A percentile compares a stretch with the other conserved stretches of the same genome.
Evolutionary conservation across 2,113 vertebrate species (phyloP).

Genomic region (Myiozetetes cayanensis): DNA sequence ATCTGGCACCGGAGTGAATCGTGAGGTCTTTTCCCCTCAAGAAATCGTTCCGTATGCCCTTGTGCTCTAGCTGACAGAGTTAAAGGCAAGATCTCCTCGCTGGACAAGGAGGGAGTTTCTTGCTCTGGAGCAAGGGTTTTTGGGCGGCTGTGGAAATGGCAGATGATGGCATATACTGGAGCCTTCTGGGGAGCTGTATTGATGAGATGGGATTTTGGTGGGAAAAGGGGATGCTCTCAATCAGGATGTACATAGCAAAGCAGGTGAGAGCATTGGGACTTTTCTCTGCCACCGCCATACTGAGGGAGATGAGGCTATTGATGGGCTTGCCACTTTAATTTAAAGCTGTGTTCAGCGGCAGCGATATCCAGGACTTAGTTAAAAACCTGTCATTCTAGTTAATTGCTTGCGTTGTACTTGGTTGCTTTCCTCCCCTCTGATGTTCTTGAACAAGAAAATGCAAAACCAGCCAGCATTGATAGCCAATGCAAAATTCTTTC

Average conservation of each 20-base stretch:
- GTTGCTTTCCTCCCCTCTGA: background rate
- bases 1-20: background rate
- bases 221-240: background rate
- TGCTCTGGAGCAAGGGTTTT: background rate
- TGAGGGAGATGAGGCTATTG: background rate
- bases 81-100: background rate
- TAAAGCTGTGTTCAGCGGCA: background rate
- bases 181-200: background rate
- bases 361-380: background rate
- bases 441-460: background rate
- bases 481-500: background rate
- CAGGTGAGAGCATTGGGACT: fast-evolving
- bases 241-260: fast-evolving
- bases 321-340: background rate
- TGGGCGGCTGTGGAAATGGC: fast-evolving
- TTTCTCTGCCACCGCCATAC: fast-evolving
- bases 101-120: background rate
- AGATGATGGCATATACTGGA: background rate
- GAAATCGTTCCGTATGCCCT: background rate
- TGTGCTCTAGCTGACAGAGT: background rate
- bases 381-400: background rate
- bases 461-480: fast-evolving
- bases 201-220: background rate
- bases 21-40: background rate
- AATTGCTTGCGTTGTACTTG: background rate